Conservation (phyloP, 2,888 invertebrate species). For the Mythimna lalbum region DNA sequence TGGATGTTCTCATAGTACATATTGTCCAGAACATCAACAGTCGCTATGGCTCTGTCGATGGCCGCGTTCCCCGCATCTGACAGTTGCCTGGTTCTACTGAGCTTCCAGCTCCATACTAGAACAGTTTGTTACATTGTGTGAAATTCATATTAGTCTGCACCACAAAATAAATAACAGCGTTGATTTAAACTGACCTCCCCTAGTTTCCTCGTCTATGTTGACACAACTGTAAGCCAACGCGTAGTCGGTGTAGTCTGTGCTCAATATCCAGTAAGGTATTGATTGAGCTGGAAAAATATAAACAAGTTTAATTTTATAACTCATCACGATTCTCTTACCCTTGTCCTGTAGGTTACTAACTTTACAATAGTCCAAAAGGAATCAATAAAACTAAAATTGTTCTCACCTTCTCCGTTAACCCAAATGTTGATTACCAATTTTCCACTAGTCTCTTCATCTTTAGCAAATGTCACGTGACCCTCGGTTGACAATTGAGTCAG, state of each 20-base stretch:
- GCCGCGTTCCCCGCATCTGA: constrained; percentile 60
- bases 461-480: constrained; percentile 65
- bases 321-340: too few relatives aligned
- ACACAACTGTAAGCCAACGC: constrained; percentile 92
- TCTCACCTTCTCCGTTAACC: constrained; percentile 33
- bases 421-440: constrained; percentile 70
- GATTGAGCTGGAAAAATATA: constrained; percentile 65
- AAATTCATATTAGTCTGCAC: neutral
- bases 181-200: constrained; percentile 67
- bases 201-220: constrained; percentile 68
- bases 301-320: neutral
- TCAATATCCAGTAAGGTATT: constrained; percentile 76
- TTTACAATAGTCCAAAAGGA: neutral
- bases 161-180: neutral
- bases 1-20: constrained; percentile 72
- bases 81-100: constrained; percentile 74
- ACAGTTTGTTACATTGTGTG: neutral
- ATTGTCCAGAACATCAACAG: constrained; percentile 71
- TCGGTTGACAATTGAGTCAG: constrained; percentile 62
- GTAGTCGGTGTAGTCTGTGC: constrained; percentile 91
- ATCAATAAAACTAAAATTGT: neutral
- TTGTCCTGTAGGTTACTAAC: neutral
- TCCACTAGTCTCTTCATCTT: constrained; percentile 69
- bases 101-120: constrained; percentile 77
- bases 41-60: constrained; percentile 71